Evolutionary conservation across 2,888 invertebrate genomes (phyloP), one percentile per base, ranked within the genome.

Genomic region (Erebia epiphron): DNA sequence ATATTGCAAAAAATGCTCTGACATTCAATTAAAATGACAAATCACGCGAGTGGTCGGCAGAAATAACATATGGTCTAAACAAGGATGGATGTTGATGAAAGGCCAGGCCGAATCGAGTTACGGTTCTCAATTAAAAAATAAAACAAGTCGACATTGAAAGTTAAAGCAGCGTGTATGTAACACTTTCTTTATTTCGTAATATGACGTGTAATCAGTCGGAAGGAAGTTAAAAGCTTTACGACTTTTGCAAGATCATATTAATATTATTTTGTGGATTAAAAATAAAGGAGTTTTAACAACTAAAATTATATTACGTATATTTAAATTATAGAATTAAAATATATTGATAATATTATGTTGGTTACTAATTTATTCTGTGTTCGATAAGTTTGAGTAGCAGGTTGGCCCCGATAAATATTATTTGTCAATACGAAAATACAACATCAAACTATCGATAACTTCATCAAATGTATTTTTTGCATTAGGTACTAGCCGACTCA

Each of bases 21-120:
- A 69, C 64, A 67, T 69, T 70, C 60, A 72, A 67, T 69, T 72
- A 62, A 58, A 56, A 63, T 64, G 41, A 72, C 64, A 68, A 67
- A 63, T 67, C 52, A 66, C 14, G 49, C 46, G 65, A 67, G 57
- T 35, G 35, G 35, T 35, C 35, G 35, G 7, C 46, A 67, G n/a
- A 66, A 41, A 73, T 62, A 62, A 68, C 52, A 68, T 68, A 62
- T 65, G 21, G 60, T 49, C 69, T 67, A 67, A 69, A 64, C 52
- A 58, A 64, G 67, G 69, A 69, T 72, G 57, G 60, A 49, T 67
- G 63, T 72, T 52, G 60, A 49, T 67, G 63, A 35, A 58, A 73
- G 70, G 68, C 41, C 73, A 63, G 58, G 46, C 66, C 49, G 58
- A 58, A 57, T 50, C 18, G 26, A 68, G 68, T 73, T 70, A 73